A percentile compares a stretch with the other conserved stretches of the same genome.
Evolutionary conservation across 2,113 vertebrate genomes (phyloP).

Genomic region (Mormyrus lacerda): DNA sequence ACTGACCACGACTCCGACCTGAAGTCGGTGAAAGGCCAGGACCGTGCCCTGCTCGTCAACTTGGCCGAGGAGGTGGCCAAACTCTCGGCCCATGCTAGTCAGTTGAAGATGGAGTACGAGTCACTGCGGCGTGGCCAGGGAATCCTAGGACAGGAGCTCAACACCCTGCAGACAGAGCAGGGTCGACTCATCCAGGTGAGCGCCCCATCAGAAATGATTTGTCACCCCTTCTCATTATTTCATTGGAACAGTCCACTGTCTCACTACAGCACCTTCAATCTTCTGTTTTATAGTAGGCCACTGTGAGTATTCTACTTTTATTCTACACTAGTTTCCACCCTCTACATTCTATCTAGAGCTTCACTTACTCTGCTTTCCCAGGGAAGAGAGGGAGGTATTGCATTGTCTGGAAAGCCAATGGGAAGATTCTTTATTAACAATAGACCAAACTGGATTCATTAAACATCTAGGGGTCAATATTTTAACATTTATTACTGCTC

Average conservation of each 20-base stretch:
- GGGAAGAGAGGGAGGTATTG: background rate
- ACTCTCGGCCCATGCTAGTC: constrained; percentile 56
- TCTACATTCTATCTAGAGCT: background rate
- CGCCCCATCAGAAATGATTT: background rate
- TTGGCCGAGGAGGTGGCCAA: constrained; percentile 73
- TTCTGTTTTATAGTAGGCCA: background rate
- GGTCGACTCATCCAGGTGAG: constrained; percentile 75
- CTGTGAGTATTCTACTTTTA: background rate
- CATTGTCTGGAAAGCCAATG: background rate
- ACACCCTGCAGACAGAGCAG: constrained; percentile 72
- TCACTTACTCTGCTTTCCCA: background rate
- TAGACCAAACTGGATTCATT: background rate
- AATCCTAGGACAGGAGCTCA: constrained; percentile 71
- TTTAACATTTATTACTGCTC: background rate
- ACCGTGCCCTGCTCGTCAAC: constrained; percentile 63
- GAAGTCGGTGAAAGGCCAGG: constrained; percentile 57
- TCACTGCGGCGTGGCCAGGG: constrained; percentile 70
- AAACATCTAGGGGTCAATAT: constrained; percentile 7
- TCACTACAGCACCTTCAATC: background rate
- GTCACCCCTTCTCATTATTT: background rate
- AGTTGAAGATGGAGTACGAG: constrained; percentile 68
- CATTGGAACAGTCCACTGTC: background rate
- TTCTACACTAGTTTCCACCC: background rate
- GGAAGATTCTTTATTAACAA: background rate
- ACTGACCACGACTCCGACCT: constrained; percentile 58